Base-by-base conservation (phyloP, 2,797 vertebrate species). In the Lophura swinhoii region DNA sequence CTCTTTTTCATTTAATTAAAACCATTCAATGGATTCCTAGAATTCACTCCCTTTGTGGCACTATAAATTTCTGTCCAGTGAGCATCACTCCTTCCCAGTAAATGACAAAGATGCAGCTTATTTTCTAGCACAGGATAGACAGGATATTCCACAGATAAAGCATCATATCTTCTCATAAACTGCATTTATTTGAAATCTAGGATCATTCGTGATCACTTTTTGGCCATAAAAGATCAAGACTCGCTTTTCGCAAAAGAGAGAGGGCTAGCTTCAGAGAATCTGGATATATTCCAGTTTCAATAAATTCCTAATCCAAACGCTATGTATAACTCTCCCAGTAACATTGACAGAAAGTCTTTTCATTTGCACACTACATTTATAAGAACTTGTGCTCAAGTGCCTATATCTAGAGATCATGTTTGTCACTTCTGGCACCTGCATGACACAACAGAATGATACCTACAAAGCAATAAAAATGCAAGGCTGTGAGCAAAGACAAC, bases 21-120 rank as follows among this genome's bases (percentile, higher is more conserved):
- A 55, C 16, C 20, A 35, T 26, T 55, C 35, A 60, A 53, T 6
- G 10, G 16, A 41, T 18, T 5, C 22, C n/a, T 48, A 35, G 73
- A 73, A 76, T 53, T 72, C 24, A 53, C 14, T 31, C 78, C 28
- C 9, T 48, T 76, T 31, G 76, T n/a, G 23, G 14, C 75, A 92
- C 6, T 93, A 18, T 22, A 60, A 59, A 60, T 72, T 83, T 80
- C 53, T 49, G 46, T 44, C 92, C 96, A 94, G 72, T 28, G 41
- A 68, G 84, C 69, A 87, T 90, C 93, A 87, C 87, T 92, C 78
- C 62, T 89, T 66, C 84, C 67, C 80, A 86, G 9, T 12, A 26
- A 91, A 90, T 35, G 56, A 55, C n/a, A 73, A 84, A 58, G 35
- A 12, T 31, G 44, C 16, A 24, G 76, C 87, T 69, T 17, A 24